A percentile compares a stretch with the other conserved stretches of the same genome.
Evolutionary conservation across 2,797 vertebrate species (phyloP).

Genomic region (Peromyscus melanophrys): DNA sequence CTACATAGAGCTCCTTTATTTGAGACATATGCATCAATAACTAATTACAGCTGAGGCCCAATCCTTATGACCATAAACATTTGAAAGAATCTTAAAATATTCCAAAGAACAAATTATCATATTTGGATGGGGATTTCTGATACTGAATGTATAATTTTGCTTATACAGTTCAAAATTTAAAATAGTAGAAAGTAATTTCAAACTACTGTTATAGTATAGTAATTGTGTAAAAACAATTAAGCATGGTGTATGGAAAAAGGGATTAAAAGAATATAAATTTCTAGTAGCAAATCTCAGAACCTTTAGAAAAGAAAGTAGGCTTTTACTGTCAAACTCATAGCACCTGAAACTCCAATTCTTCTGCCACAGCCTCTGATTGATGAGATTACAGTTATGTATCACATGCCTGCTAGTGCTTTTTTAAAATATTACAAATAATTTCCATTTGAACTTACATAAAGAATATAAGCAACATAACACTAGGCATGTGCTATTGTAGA

Average conservation of each 20-base stretch:
- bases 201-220: neutral
- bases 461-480: neutral
- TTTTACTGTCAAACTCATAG: neutral
- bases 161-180: neutral
- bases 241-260: neutral
- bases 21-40: neutral
- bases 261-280: neutral
- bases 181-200: neutral
- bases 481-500: neutral
- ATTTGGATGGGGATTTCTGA: neutral
- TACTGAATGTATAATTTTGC: neutral
- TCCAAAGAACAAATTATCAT: too few species aligned
- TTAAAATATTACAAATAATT: neutral
- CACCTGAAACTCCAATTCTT: neutral
- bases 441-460: neutral
- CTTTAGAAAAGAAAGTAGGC: neutral
- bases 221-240: neutral
- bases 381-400: neutral
- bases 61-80: neutral
- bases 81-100: neutral
- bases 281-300: neutral
- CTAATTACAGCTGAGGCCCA: neutral
- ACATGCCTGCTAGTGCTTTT: neutral
- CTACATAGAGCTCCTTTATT: neutral
- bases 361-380: neutral